These are phyloP conservation scores for Lindbergichthys nudifrons DNA, from an alignment of 2,797 vertebrate genomes.

Conservation along the genomic window DNA sequence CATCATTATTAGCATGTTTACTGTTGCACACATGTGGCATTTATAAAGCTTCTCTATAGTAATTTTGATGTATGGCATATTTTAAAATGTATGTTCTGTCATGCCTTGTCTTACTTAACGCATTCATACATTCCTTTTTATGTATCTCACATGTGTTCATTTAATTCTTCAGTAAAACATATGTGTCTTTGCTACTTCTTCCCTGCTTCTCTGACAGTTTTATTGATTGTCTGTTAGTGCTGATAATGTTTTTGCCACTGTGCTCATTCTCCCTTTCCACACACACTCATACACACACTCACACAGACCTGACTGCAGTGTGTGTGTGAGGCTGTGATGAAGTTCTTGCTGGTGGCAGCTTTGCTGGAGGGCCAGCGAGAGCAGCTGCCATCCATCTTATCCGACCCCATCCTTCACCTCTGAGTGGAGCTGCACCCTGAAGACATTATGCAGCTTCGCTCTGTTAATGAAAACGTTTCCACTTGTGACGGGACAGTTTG, in stretches of 20 bases:
- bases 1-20: too few relatives aligned
- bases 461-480: constrained; percentile 1
- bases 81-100: background rate
- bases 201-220: constrained; percentile 16
- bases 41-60: too few relatives aligned
- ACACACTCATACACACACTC: constrained; percentile 2
- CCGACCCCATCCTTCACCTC: constrained; percentile 48
- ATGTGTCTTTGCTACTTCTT: constrained; percentile 18
- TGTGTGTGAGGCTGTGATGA: constrained; percentile 49
- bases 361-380: constrained; percentile 34
- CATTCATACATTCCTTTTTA: too few relatives aligned
- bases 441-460: constrained; percentile 26
- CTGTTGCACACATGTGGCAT: too few relatives aligned
- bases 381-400: constrained; percentile 63
- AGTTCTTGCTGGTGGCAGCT: constrained; percentile 59
- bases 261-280: constrained; percentile 8
- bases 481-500: background rate
- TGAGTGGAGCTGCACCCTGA: constrained; percentile 39
- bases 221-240: constrained; percentile 56
- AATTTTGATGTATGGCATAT: constrained; percentile 14
- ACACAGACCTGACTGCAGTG: constrained; percentile 1
- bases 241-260: constrained; percentile 53
- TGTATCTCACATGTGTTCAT: background rate
- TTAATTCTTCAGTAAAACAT: constrained; percentile 11
- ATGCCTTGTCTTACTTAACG: too few relatives aligned